phyloP scores from a whole-genome alignment of 2,888 invertebrate genomes.

The Liposcelis brunnea region DNA sequence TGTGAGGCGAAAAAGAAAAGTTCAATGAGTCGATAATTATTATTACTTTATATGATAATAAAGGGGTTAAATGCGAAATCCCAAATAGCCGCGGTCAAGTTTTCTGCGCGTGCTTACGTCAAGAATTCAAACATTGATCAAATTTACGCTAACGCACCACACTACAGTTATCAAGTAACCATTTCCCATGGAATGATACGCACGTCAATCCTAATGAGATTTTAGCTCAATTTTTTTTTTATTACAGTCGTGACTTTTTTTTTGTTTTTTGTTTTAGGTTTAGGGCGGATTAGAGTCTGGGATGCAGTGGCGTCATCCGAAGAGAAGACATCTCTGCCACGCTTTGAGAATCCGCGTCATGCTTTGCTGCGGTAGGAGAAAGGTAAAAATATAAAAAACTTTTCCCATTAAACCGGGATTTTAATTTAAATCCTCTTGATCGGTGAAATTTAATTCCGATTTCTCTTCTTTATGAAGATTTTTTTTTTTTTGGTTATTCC shows the following conservation, averaged over 20 bases:
- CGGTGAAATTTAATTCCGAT: background rate
- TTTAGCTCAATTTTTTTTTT: no score
- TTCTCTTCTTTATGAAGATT: conserved; percentile 2
- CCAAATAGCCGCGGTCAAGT: no score
- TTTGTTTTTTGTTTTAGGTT: background rate
- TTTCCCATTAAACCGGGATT: background rate
- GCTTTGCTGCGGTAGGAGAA: conserved; percentile 91
- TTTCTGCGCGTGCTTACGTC: no score
- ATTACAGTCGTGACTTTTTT: no score
- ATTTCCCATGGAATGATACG: no score
- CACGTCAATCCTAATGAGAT: no score
- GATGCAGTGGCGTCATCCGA: conserved; percentile 6
- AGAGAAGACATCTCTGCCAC: conserved; percentile 6
- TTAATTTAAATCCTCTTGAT: conserved; percentile 5
- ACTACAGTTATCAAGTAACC: no score
- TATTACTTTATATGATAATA: background rate
- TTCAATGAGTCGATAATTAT: background rate
- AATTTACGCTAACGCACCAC: no score
- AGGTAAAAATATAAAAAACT: conserved; percentile 39
- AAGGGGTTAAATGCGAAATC: no score
- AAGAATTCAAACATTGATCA: no score
- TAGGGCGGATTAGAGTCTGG: conserved; percentile 1
- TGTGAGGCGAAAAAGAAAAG: background rate
- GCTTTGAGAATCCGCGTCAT: conserved; percentile 36
- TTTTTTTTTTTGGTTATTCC: no score